Evolutionary conservation across 1,140 invertebrate genomes (phyloP).

Genomic region (Drosophila saltans): DNA sequence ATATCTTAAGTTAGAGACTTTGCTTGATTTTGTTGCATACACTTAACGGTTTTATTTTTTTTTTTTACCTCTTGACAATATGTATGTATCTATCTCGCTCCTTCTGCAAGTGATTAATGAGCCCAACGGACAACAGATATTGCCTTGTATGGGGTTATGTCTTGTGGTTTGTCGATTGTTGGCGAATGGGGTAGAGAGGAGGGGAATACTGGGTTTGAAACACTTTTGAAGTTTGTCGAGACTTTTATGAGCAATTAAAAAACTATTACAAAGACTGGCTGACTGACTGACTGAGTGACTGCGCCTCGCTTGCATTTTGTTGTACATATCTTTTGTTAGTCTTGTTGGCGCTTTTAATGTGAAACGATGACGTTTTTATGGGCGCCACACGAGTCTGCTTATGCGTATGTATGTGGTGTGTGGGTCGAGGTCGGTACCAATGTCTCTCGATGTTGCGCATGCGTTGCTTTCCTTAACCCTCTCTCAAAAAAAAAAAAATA

Average conservation of each 20-base stretch:
- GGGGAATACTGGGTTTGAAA: background rate
- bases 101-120: constrained; percentile 30
- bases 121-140: constrained; percentile 44
- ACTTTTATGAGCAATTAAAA: constrained; percentile 76
- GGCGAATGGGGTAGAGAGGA: background rate
- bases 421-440: constrained; percentile 41
- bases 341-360: constrained; percentile 42
- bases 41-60: constrained; percentile 61
- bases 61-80: constrained; percentile 46
- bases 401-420: constrained; percentile 14
- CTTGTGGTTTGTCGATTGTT: constrained; percentile 7
- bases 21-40: constrained; percentile 61
- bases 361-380: constrained; percentile 71
- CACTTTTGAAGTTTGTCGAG: constrained; percentile 34
- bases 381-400: constrained; percentile 46
- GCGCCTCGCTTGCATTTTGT: constrained; percentile 47
- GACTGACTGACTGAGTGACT: background rate
- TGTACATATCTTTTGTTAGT: constrained; percentile 13
- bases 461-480: constrained; percentile 25
- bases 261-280: constrained; percentile 53
- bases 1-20: constrained; percentile 59
- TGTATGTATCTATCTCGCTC: constrained; percentile 12
- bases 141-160: constrained; percentile 47
- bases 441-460: constrained; percentile 20
- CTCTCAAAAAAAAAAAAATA: background rate